These are phyloP conservation scores for Centrocercus urophasianus DNA, from an alignment of 2,113 vertebrate species.

Conservation along the genomic window DNA sequence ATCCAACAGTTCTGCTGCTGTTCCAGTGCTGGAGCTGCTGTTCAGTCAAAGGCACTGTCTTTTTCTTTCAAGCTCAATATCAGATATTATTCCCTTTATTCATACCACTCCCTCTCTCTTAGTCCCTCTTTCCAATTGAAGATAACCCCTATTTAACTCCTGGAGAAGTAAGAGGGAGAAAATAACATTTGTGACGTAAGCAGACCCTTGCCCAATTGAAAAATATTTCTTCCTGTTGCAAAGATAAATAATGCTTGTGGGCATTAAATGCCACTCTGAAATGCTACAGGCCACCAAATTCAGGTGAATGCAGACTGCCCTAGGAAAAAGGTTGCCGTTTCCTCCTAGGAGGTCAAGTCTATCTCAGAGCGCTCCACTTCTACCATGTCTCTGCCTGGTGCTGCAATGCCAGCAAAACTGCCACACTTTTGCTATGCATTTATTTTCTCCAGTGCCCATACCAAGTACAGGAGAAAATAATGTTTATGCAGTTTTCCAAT, in stretches of 20 bases:
- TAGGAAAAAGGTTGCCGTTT: not conserved
- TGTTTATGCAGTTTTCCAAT: not conserved
- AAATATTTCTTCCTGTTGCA: not conserved
- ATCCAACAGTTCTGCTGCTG: fast-evolving
- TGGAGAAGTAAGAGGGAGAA: not conserved
- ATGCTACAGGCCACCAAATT: not conserved
- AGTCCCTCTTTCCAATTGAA: not conserved
- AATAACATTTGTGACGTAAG: not conserved
- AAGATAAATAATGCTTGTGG: fast-evolving
- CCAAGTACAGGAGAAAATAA: not conserved
- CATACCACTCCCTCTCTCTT: not conserved
- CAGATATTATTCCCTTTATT: fast-evolving
- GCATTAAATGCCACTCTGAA: not conserved
- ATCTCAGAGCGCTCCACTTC: not conserved
- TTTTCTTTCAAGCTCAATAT: not conserved
- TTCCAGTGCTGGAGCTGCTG: not conserved
- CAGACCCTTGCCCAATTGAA: not conserved
- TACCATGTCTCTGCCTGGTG: not conserved
- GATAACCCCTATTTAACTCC: fast-evolving
- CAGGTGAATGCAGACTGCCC: not conserved
- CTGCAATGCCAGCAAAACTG: not conserved
- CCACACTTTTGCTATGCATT: not conserved
- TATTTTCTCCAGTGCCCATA: not conserved
- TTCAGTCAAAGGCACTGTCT: not conserved
- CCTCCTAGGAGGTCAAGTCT: fast-evolving